phyloP scores from a whole-genome alignment of 2,113 vertebrate species.

The Brevimyrus niger region DNA sequence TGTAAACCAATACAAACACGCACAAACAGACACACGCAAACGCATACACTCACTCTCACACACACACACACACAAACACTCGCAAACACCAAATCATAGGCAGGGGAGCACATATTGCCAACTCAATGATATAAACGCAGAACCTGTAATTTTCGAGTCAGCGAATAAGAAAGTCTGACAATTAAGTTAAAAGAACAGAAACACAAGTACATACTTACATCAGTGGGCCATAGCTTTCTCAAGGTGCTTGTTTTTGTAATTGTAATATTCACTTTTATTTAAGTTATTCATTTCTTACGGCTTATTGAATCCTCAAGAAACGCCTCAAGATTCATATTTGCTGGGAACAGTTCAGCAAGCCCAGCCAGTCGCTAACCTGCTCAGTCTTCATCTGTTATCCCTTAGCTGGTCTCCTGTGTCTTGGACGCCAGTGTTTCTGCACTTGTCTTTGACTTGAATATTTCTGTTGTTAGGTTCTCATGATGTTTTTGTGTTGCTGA shows the following conservation, averaged over 20 bases:
- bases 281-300: neutral
- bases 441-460: neutral
- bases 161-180: conserved; percentile 27
- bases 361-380: neutral
- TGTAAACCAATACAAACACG: conserved; percentile 26
- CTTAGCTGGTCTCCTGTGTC: neutral
- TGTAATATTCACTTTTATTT: neutral
- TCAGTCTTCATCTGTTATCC: neutral
- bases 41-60: neutral
- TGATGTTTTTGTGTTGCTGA: neutral
- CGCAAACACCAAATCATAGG: neutral
- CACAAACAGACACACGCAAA: conserved; percentile 9
- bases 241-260: neutral
- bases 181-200: neutral
- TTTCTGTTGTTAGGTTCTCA: neutral
- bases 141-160: conserved; percentile 49
- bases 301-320: neutral
- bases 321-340: neutral
- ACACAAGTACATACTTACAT: neutral
- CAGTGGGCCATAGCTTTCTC: neutral
- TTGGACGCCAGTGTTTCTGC: neutral
- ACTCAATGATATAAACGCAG: conserved; percentile 32
- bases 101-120: neutral
- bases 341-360: neutral
- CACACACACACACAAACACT: conserved; percentile 14